phyloP scores from a whole-genome alignment of 2,113 vertebrate species.

The Eptesicus fuscus region DNA sequence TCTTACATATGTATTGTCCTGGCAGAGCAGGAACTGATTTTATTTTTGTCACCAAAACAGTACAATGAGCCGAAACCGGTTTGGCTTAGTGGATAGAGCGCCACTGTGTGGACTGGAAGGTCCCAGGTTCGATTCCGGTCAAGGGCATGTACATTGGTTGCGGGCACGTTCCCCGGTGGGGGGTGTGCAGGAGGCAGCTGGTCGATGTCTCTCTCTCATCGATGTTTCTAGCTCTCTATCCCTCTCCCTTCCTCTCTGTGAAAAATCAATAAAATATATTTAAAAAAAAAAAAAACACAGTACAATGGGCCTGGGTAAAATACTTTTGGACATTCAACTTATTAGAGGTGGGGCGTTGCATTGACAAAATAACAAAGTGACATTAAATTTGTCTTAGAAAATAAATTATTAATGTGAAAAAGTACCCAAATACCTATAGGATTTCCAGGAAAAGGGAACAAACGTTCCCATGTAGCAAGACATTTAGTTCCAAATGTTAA shows the following conservation, averaged over 20 bases:
- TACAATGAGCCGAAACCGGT: background rate
- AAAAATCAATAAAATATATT: too few species aligned
- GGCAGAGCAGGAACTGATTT: background rate
- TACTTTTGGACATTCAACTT: background rate
- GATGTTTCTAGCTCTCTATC: too few species aligned
- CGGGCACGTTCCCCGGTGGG: too few species aligned
- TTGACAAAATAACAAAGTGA: background rate
- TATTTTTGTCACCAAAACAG: background rate
- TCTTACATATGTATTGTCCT: background rate
- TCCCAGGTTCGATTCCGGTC: too few species aligned
- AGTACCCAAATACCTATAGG: background rate
- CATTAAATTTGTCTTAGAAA: background rate
- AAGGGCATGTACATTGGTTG: too few species aligned
- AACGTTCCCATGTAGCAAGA: background rate
- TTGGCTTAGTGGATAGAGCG: too few species aligned
- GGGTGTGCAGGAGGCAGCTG: too few species aligned
- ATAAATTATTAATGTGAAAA: background rate
- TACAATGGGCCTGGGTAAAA: background rate
- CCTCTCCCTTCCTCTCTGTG: too few species aligned
- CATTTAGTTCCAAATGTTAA: conserved; percentile 36
- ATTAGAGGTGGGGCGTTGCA: background rate
- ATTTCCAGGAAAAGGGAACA: background rate
- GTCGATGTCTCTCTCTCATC: too few species aligned
- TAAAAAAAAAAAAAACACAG: too few species aligned
- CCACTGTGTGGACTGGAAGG: too few species aligned